Percentiles rank a stretch among this genome's conserved stretches.
Evolutionary conservation across 1,140 invertebrate genomes (phyloP).

Genomic region (Megalopta genalis): DNA sequence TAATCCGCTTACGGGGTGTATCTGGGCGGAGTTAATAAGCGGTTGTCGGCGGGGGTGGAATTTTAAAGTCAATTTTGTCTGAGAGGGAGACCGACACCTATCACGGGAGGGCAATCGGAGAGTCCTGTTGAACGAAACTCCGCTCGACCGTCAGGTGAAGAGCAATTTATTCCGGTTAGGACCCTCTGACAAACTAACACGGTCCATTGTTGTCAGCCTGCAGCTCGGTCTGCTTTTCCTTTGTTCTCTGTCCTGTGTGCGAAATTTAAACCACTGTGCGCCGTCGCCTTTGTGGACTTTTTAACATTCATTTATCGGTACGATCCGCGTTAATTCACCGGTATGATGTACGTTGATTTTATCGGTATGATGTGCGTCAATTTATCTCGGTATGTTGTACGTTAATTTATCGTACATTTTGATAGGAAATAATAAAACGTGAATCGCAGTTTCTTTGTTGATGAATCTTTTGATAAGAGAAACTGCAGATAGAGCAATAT

Average conservation of each 20-base stretch:
- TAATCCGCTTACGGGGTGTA: conserved; percentile 22
- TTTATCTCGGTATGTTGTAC: no score
- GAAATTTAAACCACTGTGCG: no score
- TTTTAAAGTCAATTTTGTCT: conserved; percentile 17
- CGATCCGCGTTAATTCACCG: no score
- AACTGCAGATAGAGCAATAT: no score
- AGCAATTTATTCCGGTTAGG: background rate
- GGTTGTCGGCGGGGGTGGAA: background rate
- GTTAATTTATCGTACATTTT: no score
- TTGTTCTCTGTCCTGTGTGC: background rate
- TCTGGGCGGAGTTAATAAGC: conserved; percentile 19
- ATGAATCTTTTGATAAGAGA: no score
- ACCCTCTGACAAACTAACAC: conserved; percentile 2
- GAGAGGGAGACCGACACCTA: background rate
- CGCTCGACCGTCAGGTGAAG: conserved; percentile 3
- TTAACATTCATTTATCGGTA: no score
- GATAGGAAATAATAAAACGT: no score
- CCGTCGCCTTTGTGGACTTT: no score
- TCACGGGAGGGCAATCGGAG: background rate
- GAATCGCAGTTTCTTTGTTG: no score
- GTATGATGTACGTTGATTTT: no score
- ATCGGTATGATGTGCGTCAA: no score
- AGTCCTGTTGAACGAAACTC: conserved; percentile 12
- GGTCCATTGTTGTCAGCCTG: conserved; percentile 23
- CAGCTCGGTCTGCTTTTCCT: background rate